phyloP scores from a whole-genome alignment of 1,140 invertebrate genomes.

The Adoxophyes honmai region DNA sequence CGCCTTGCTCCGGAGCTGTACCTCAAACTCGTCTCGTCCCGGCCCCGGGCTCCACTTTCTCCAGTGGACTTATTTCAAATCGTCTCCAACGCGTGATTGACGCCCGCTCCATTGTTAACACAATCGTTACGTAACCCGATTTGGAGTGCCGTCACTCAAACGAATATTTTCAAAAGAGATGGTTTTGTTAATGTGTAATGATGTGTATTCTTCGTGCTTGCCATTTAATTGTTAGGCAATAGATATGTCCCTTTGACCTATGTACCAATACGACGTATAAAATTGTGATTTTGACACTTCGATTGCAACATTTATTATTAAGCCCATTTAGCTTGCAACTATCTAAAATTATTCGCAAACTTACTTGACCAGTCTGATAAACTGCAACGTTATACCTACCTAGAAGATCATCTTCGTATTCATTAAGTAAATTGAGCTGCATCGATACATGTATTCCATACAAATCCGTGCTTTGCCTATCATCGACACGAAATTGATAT shows the following conservation, averaged over 20 bases:
- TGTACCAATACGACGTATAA: constrained; percentile 31
- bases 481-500: background rate
- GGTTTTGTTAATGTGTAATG: constrained; percentile 68
- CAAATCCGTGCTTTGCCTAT: background rate
- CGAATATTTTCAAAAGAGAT: constrained; percentile 53
- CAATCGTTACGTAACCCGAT: constrained; percentile 59
- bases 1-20: constrained; percentile 23
- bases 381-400: too few species aligned
- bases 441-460: too few species aligned
- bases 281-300: constrained; percentile 6
- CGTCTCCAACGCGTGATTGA: constrained; percentile 69
- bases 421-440: too few species aligned
- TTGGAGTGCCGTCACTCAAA: constrained; percentile 66
- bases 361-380: too few species aligned
- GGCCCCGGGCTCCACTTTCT: constrained; percentile 61
- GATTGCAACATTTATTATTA: too few species aligned
- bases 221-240: constrained; percentile 70
- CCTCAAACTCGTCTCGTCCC: constrained; percentile 4
- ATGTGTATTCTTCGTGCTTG: constrained; percentile 62
- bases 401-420: too few species aligned
- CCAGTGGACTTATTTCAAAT: constrained; percentile 69
- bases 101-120: constrained; percentile 53
- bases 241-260: constrained; percentile 53
- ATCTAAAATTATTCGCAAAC: too few species aligned
- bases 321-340: too few species aligned